Percentiles rank a stretch among this genome's conserved stretches.
Conservation (phyloP, 1,140 invertebrate genomes). For the Saxidomus purpurata region DNA sequence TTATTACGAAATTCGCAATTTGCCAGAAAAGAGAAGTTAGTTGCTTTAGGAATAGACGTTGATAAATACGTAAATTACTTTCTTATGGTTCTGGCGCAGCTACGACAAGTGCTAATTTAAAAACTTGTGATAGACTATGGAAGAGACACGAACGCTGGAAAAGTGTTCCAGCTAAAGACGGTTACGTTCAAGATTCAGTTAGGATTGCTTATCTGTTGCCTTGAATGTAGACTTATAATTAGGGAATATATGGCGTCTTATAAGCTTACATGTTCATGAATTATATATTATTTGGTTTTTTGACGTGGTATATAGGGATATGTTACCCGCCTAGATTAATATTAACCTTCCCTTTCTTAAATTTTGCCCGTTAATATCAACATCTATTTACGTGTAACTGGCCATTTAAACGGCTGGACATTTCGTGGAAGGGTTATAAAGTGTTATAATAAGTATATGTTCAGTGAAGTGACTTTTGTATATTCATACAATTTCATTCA, state of each 20-base stretch:
- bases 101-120: neutral
- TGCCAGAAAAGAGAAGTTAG: slow-evolving; percentile 36
- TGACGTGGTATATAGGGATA: too few relatives aligned
- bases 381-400: too few relatives aligned
- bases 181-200: neutral
- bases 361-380: too few relatives aligned
- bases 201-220: neutral
- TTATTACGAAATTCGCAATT: too few relatives aligned
- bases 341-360: too few relatives aligned
- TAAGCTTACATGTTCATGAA: too few relatives aligned
- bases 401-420: too few relatives aligned
- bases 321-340: too few relatives aligned
- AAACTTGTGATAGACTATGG: neutral
- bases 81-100: slow-evolving; percentile 27
- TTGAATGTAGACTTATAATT: neutral
- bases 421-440: neutral
- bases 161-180: neutral
- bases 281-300: too few relatives aligned
- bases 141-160: slow-evolving; percentile 9
- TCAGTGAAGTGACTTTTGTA: too few relatives aligned
- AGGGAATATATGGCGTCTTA: too few relatives aligned
- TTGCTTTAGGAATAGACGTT: slow-evolving; percentile 29
- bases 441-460: neutral
- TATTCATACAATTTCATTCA: too few relatives aligned
- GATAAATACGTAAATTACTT: slow-evolving; percentile 47